Evolutionary conservation across 1,140 invertebrate species (phyloP).

Genomic region (Paraescarpia echinospica): DNA sequence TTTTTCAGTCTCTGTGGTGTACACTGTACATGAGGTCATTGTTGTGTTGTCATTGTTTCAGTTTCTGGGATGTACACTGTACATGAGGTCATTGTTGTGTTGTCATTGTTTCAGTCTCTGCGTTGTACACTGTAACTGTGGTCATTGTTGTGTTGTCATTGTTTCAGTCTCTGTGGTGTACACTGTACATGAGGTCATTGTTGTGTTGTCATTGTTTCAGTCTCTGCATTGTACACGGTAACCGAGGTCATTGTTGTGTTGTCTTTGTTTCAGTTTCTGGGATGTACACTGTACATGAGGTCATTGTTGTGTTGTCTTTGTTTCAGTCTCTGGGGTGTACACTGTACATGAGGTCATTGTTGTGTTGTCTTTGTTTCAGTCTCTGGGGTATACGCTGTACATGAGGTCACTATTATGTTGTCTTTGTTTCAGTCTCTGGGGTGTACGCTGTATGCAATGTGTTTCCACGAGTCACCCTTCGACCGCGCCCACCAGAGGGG

Average conservation of each 20-base stretch:
- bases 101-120: slow-evolving; percentile 69
- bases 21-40: slow-evolving; percentile 65
- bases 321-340: slow-evolving; percentile 82
- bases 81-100: slow-evolving; percentile 47
- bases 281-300: slow-evolving; percentile 72
- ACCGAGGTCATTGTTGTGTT: slow-evolving; percentile 29
- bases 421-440: slow-evolving; percentile 74
- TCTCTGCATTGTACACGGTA: slow-evolving; percentile 83
- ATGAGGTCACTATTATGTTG: slow-evolving; percentile 29
- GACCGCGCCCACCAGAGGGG: slow-evolving; percentile 82
- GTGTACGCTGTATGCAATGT: slow-evolving; percentile 81
- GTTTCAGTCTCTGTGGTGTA: slow-evolving; percentile 80
- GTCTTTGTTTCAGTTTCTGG: slow-evolving; percentile 71
- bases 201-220: slow-evolving; percentile 61
- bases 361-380: slow-evolving; percentile 64
- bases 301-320: slow-evolving; percentile 33
- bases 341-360: slow-evolving; percentile 62
- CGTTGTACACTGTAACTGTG: slow-evolving; percentile 75
- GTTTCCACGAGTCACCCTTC: slow-evolving; percentile 83
- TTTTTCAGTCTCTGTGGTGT: slow-evolving; percentile 79
- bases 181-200: slow-evolving; percentile 64
- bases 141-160: slow-evolving; percentile 31
- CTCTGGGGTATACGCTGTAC: slow-evolving; percentile 64
- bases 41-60: slow-evolving; percentile 58
- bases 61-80: slow-evolving; percentile 84